Evolutionary conservation across 2,113 vertebrate species (phyloP).

Genomic region (Poeciliopsis occidentalis): DNA sequence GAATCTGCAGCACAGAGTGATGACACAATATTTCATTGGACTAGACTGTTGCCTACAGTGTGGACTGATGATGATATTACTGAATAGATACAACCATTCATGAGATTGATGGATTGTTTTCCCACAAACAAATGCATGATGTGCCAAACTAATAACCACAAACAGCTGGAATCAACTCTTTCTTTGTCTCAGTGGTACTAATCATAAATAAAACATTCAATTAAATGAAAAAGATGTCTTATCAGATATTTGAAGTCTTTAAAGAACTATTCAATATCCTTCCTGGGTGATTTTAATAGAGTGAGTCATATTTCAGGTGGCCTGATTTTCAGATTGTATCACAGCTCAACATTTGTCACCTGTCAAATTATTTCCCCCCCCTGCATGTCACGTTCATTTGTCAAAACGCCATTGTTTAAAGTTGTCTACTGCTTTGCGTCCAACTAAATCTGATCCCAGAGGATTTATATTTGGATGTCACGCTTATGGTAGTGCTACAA

Average conservation of each 20-base stretch:
- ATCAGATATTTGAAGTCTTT: slow-evolving; percentile 82
- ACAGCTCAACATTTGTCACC: slow-evolving; percentile 84
- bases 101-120: slow-evolving; percentile 17
- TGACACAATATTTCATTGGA: slow-evolving; percentile 15
- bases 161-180: slow-evolving; percentile 6
- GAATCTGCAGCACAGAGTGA: slow-evolving; percentile 12
- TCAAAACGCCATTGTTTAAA: slow-evolving; percentile 79
- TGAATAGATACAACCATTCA: slow-evolving; percentile 18
- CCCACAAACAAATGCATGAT: slow-evolving; percentile 22
- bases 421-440: slow-evolving; percentile 70
- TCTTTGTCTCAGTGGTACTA: slow-evolving; percentile 51
- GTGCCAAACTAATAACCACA: slow-evolving; percentile 22
- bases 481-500: slow-evolving; percentile 76
- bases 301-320: slow-evolving; percentile 85
- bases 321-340: slow-evolving; percentile 85
- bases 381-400: slow-evolving; percentile 84
- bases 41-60: slow-evolving; percentile 10
- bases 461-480: slow-evolving; percentile 76
- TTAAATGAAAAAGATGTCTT: slow-evolving; percentile 74
- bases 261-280: slow-evolving; percentile 86
- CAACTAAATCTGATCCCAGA: slow-evolving; percentile 78
- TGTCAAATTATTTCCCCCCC: slow-evolving; percentile 86
- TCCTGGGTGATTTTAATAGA: slow-evolving; percentile 85
- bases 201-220: slow-evolving; percentile 67
- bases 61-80: slow-evolving; percentile 3